Percentiles rank a stretch among this genome's conserved stretches.
Conservation (phyloP, 2,888 invertebrate species). For the Heteropelma amictum region DNA sequence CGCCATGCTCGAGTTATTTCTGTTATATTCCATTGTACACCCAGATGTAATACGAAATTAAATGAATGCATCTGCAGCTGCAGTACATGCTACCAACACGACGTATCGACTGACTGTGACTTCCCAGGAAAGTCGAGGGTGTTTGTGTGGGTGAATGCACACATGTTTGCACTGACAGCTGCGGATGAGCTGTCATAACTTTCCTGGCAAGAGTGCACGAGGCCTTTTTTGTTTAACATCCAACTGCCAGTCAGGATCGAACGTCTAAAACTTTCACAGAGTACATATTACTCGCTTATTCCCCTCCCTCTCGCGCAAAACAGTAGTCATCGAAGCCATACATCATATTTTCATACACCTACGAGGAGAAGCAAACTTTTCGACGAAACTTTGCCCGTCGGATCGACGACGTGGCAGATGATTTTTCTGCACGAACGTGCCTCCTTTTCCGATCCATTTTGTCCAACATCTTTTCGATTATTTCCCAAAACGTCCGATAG, state of each 20-base stretch:
- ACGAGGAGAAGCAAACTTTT: too few relatives aligned
- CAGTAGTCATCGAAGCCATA: too few relatives aligned
- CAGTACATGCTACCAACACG: conserved; percentile 41
- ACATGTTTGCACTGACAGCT: conserved; percentile 26
- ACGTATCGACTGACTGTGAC: conserved; percentile 42
- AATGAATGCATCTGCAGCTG: conserved; percentile 37
- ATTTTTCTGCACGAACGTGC: not conserved
- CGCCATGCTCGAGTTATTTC: too few relatives aligned
- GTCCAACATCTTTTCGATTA: too few relatives aligned
- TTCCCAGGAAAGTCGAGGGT: not conserved
- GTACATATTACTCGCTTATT: too few relatives aligned
- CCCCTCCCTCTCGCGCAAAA: too few relatives aligned
- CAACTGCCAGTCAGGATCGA: not conserved
- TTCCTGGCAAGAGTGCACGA: conserved; percentile 17
- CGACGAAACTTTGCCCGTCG: too few relatives aligned
- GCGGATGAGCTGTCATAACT: conserved; percentile 43
- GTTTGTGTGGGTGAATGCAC: conserved; percentile 31
- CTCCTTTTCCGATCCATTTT: too few relatives aligned
- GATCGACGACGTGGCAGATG: too few relatives aligned
- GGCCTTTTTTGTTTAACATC: conserved; percentile 16
- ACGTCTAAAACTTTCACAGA: conserved; percentile 13
- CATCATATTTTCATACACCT: too few relatives aligned
- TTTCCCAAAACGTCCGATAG: too few relatives aligned
- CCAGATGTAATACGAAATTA: conserved; percentile 10
- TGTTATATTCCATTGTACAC: not conserved